phyloP scores from a whole-genome alignment of 1,140 invertebrate genomes.

The Heterodera schachtii region DNA sequence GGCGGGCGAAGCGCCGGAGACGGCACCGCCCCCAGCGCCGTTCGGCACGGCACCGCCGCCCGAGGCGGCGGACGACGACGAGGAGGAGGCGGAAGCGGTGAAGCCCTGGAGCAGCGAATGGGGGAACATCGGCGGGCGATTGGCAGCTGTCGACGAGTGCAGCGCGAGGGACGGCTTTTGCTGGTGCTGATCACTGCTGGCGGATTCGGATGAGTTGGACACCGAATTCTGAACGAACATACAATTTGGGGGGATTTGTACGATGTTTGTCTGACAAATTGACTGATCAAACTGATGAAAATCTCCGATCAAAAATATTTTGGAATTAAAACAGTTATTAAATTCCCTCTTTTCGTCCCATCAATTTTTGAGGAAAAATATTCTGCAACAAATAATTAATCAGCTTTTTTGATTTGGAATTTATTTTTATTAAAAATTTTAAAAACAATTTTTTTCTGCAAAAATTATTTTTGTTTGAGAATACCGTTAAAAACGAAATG shows the following conservation, averaged over 20 bases:
- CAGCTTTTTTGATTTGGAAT: no score
- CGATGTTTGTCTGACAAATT: no score
- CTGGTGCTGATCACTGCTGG: neutral
- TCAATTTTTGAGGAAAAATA: no score
- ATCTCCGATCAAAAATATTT: neutral
- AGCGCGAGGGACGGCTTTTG: neutral
- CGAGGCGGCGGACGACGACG: slow-evolving; percentile 12
- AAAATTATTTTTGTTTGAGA: neutral
- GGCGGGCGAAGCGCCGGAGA: neutral
- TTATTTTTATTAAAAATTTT: neutral
- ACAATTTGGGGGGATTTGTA: neutral
- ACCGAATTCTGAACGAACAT: neutral
- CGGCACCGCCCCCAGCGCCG: neutral
- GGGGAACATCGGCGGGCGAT: slow-evolving; percentile 11
- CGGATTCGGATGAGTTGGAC: neutral
- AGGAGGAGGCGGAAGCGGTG: slow-evolving; percentile 17
- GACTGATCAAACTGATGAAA: no score
- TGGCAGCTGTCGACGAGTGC: neutral
- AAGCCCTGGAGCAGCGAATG: slow-evolving; percentile 23
- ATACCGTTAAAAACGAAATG: neutral
- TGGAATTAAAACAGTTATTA: neutral
- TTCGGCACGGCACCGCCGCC: slow-evolving; percentile 3
- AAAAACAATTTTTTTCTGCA: neutral
- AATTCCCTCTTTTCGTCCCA: no score
- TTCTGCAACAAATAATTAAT: no score